Evolutionary conservation across 2,113 vertebrate genomes (phyloP).

Genomic region (Sterrhoptilus dennistouni): DNA sequence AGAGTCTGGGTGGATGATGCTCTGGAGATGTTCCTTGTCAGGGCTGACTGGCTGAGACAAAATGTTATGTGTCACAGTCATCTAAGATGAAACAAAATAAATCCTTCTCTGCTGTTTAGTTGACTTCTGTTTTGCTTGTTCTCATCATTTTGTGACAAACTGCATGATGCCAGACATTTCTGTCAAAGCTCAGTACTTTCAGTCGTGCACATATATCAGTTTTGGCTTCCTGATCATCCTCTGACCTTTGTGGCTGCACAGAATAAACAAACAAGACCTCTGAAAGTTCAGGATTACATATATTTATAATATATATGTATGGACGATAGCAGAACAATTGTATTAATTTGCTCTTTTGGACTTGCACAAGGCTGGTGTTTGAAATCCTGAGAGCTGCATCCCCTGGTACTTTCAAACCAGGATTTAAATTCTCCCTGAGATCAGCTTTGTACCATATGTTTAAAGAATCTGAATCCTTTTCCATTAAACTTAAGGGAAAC

Average conservation of each 20-base stretch:
- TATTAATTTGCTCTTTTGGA: neutral
- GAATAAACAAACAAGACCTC: neutral
- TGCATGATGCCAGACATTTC: neutral
- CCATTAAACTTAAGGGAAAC: neutral
- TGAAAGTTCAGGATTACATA: neutral
- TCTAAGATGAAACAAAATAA: constrained; percentile 3
- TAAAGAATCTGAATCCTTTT: neutral
- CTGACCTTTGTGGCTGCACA: constrained; percentile 1
- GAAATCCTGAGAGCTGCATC: neutral
- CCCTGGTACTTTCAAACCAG: neutral
- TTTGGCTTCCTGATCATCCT: neutral
- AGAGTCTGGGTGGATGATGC: neutral
- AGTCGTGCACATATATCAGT: neutral
- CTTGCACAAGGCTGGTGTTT: neutral
- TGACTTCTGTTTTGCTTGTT: constrained; percentile 24
- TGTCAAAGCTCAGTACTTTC: neutral
- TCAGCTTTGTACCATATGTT: neutral
- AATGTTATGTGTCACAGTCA: neutral
- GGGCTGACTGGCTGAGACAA: neutral
- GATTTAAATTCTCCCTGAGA: neutral
- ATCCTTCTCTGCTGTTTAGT: neutral
- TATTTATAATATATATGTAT: neutral
- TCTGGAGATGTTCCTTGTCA: neutral
- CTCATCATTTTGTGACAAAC: neutral
- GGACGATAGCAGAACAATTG: neutral